Conservation (phyloP, 2,888 invertebrate genomes). For the Tiliacea citrago region DNA sequence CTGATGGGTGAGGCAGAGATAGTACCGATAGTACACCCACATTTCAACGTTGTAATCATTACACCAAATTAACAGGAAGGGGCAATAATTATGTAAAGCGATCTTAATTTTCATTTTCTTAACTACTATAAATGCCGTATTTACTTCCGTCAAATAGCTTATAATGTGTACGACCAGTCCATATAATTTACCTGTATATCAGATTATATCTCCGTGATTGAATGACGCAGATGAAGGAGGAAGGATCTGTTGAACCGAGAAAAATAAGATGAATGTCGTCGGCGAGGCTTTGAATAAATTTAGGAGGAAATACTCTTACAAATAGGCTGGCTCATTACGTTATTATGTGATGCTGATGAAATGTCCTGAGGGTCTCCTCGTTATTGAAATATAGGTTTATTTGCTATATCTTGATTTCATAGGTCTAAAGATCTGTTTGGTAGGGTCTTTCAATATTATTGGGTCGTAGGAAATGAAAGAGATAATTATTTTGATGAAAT, state of each 20-base stretch:
- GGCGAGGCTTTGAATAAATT: constrained; percentile 61
- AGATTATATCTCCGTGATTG: constrained; percentile 60
- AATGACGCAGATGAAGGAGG: constrained; percentile 23
- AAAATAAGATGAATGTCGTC: constrained; percentile 63
- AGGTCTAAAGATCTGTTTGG: not conserved
- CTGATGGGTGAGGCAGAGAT: too few species aligned
- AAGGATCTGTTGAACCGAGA: constrained; percentile 45
- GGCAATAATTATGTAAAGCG: not conserved
- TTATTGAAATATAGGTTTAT: constrained; percentile 38
- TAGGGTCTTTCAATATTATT: not conserved
- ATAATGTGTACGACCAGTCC: not conserved
- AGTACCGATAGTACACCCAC: too few species aligned
- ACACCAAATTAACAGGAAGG: not conserved
- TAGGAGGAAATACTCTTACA: constrained; percentile 57
- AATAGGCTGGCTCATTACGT: constrained; percentile 59
- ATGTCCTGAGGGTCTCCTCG: constrained; percentile 31
- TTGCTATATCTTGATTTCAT: not conserved
- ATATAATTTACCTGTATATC: constrained; percentile 39
- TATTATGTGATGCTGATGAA: constrained; percentile 56
- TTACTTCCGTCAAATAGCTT: not conserved
- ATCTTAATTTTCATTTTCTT: not conserved
- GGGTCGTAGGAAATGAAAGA: constrained; percentile 6
- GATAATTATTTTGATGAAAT: not conserved
- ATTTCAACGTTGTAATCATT: not conserved
- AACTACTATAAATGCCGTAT: not conserved